These are phyloP conservation scores for Griposia aprilina DNA, from an alignment of 2,888 invertebrate genomes.

Conservation along the genomic window DNA sequence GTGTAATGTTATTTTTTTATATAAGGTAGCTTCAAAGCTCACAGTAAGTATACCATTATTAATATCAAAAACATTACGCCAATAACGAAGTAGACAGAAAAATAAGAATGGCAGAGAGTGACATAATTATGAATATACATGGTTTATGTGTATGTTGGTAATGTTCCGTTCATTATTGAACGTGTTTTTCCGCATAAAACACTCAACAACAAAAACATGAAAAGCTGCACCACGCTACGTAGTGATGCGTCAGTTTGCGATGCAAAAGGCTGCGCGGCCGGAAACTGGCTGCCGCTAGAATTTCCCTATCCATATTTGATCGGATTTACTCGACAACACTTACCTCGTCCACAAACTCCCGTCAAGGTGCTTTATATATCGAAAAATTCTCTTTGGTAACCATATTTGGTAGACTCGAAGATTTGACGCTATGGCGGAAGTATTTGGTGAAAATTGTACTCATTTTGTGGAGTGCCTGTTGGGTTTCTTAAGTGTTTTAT, in stretches of 20 bases:
- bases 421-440: conserved; percentile 45
- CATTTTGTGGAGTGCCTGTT: conserved; percentile 23
- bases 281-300: conserved; percentile 74
- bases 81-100: not conserved
- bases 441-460: conserved; percentile 33
- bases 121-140: not conserved
- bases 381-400: conserved; percentile 73
- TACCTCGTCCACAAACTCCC: conserved; percentile 75
- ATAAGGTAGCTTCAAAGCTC: too few relatives aligned
- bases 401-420: conserved; percentile 48
- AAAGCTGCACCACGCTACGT: conserved; percentile 65
- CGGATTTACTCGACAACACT: conserved; percentile 82
- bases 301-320: conserved; percentile 83
- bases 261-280: conserved; percentile 75
- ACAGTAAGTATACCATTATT: not conserved
- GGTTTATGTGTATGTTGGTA: not conserved
- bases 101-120: not conserved
- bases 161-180: conserved; percentile 6
- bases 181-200: conserved; percentile 34
- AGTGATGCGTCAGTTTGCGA: conserved; percentile 74
- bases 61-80: not conserved
- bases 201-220: conserved; percentile 54
- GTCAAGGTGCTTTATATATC: conserved; percentile 74
- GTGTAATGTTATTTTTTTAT: not conserved
- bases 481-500: not conserved